phyloP scores from a whole-genome alignment of 2,113 vertebrate species.

The Anolis sagrei region DNA sequence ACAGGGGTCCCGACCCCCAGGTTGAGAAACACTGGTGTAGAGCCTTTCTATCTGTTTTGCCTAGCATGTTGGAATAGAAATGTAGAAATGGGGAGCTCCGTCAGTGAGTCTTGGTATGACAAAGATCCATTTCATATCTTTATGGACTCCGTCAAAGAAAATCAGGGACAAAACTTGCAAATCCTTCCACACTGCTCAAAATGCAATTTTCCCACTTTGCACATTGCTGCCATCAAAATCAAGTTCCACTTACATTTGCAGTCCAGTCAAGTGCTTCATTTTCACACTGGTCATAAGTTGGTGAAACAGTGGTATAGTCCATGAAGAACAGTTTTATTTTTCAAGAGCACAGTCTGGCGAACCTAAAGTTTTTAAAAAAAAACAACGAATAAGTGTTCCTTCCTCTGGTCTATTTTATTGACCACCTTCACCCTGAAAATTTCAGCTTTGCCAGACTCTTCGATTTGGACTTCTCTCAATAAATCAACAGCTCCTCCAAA shows the following conservation, averaged over 20 bases:
- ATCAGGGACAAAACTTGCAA: not conserved
- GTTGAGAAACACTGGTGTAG: too few relatives aligned
- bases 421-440: not conserved
- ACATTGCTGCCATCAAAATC: not conserved
- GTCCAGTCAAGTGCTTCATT: not conserved
- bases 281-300: not conserved
- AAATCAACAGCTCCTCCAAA: not conserved
- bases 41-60: too few relatives aligned
- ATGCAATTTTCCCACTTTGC: not conserved
- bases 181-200: not conserved
- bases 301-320: not conserved
- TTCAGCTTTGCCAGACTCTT: not conserved
- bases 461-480: not conserved
- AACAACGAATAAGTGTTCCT: not conserved
- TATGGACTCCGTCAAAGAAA: not conserved
- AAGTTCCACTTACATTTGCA: not conserved
- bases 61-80: too few relatives aligned
- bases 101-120: too few relatives aligned
- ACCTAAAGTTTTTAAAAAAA: not conserved
- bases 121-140: too few relatives aligned
- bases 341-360: not conserved
- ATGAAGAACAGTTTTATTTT: not conserved
- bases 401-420: rapidly evolving
- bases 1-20: too few relatives aligned
- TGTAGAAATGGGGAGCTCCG: too few relatives aligned